Percentiles rank a stretch among this genome's conserved stretches.
These are phyloP conservation scores for Elachura formosa DNA, from an alignment of 2,113 vertebrate species.

Conservation along the genomic window DNA sequence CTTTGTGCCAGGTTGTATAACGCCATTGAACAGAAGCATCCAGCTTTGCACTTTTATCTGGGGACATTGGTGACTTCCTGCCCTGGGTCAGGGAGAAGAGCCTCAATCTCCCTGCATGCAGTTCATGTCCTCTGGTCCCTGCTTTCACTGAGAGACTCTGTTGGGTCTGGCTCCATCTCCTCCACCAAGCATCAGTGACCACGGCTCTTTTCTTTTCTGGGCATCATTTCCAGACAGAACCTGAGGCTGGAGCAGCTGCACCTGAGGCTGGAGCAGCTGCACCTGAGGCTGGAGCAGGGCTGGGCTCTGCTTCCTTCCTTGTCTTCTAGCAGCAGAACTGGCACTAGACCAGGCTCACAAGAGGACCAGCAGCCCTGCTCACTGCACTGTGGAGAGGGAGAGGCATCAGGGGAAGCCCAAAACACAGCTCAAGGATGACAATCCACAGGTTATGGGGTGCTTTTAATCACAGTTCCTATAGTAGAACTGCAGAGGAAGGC, in stretches of 20 bases:
- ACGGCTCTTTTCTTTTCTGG: neutral
- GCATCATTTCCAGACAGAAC: neutral
- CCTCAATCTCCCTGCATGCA: neutral
- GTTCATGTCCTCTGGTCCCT: neutral
- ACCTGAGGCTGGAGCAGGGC: neutral
- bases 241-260: neutral
- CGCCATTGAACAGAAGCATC: conserved; percentile 12
- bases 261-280: neutral
- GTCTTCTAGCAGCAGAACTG: neutral
- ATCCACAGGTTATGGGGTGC: neutral
- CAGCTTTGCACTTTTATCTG: conserved; percentile 3
- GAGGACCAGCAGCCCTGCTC: neutral
- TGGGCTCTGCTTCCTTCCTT: neutral
- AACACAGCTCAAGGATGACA: neutral
- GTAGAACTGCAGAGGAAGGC: neutral
- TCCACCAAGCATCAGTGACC: neutral
- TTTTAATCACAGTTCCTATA: neutral
- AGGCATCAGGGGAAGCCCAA: neutral
- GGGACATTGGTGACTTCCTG: neutral
- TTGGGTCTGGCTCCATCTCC: neutral
- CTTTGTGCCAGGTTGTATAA: conserved; percentile 49
- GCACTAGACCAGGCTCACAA: neutral
- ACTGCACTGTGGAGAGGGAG: neutral
- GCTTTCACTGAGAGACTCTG: neutral
- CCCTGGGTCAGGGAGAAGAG: neutral